phyloP scores from a whole-genome alignment of 53 echinoderm and acorn worm genomes.

The Patiria pectinifera region DNA sequence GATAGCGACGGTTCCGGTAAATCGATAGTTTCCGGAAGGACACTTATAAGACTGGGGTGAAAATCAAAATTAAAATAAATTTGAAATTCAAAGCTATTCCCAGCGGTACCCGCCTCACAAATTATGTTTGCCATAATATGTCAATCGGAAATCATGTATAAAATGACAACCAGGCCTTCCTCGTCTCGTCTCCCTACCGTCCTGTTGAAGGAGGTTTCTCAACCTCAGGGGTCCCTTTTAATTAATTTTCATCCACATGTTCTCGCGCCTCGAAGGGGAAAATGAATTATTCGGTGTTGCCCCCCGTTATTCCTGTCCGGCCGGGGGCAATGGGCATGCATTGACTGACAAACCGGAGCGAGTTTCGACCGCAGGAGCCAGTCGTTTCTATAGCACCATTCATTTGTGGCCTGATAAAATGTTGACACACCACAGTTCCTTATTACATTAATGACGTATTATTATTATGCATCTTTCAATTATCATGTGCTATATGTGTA shows the following conservation, averaged over 20 bases:
- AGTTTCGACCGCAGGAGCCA: no score
- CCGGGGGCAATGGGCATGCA: neutral
- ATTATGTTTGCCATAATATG: neutral
- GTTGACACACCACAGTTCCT: no score
- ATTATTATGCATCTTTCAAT: no score
- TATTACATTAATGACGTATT: no score
- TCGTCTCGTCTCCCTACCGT: neutral
- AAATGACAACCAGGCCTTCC: neutral
- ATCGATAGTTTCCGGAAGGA: neutral
- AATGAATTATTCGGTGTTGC: conserved; percentile 21
- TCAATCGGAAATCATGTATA: neutral
- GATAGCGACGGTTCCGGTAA: neutral
- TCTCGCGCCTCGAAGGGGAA: neutral
- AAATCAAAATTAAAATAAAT: neutral
- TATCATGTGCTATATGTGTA: no score
- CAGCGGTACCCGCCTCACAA: neutral
- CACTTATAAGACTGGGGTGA: neutral
- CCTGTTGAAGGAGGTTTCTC: neutral
- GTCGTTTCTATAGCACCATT: no score
- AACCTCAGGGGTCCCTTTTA: neutral
- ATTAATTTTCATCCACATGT: conserved; percentile 24
- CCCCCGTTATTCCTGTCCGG: neutral
- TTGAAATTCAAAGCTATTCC: neutral
- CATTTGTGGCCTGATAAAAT: no score
- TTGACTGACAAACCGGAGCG: neutral